These are phyloP conservation scores for Aphelenchoides besseyi DNA, from an alignment of 1,140 invertebrate species.

Conservation along the genomic window DNA sequence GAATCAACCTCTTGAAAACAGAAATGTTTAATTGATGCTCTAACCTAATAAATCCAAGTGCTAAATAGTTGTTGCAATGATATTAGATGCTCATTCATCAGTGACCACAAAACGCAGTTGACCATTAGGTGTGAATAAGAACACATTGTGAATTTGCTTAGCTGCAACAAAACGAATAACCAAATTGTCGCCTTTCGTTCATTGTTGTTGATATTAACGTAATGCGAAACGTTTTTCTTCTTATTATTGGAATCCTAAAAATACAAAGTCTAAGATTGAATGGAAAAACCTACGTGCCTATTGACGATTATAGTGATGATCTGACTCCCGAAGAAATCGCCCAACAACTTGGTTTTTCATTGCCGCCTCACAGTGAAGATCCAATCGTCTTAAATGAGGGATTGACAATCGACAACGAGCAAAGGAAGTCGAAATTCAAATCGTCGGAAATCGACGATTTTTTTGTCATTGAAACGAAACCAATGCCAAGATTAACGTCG, in stretches of 20 bases:
- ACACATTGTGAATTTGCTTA: too few species aligned
- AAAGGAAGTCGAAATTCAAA: not conserved
- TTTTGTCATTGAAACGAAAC: not conserved
- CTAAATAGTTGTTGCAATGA: too few species aligned
- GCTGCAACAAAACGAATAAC: not conserved
- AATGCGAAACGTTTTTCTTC: too few species aligned
- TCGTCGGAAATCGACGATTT: not conserved
- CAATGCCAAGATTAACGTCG: too few species aligned
- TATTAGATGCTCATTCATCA: too few species aligned
- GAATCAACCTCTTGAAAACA: too few species aligned
- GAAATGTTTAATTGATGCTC: too few species aligned
- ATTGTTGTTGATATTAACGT: too few species aligned
- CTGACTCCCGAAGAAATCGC: slow-evolving; percentile 7
- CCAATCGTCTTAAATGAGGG: not conserved
- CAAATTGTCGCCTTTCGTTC: not conserved
- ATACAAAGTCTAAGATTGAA: not conserved
- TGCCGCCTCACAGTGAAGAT: not conserved
- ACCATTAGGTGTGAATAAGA: too few species aligned
- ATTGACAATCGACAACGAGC: too few species aligned
- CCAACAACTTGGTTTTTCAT: not conserved
- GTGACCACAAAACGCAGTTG: too few species aligned
- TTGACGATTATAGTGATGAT: not conserved
- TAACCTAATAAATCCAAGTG: too few species aligned
- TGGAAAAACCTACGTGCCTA: not conserved
- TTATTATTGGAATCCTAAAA: not conserved